phyloP scores from a whole-genome alignment of 1,140 invertebrate genomes.

The Ostrea denselamellosa region DNA sequence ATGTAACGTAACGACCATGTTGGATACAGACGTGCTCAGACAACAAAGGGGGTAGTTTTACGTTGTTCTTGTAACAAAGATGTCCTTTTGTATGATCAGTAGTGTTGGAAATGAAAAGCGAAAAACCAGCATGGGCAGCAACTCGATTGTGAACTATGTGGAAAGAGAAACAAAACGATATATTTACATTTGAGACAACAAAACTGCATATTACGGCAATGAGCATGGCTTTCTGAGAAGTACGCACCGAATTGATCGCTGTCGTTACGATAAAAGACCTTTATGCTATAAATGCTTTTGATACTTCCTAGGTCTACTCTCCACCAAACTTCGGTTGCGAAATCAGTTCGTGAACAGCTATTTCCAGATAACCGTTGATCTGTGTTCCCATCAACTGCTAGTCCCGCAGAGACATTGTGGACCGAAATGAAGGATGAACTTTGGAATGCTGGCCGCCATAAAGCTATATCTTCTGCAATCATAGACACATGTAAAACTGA shows the following conservation, averaged over 20 bases:
- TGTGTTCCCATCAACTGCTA: background rate
- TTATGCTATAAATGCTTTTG: background rate
- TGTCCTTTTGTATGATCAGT: background rate
- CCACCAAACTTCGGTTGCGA: background rate
- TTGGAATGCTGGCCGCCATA: no score
- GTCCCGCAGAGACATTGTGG: no score
- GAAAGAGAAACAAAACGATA: background rate
- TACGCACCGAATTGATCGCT: background rate
- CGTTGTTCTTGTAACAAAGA: background rate
- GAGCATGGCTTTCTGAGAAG: no score
- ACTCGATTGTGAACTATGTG: background rate
- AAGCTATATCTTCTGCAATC: no score
- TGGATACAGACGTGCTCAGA: background rate
- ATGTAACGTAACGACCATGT: background rate
- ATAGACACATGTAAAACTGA: no score
- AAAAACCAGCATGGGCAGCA: background rate
- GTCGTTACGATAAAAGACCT: background rate
- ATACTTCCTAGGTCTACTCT: background rate
- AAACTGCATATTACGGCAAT: no score
- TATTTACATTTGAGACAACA: no score
- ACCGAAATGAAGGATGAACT: no score
- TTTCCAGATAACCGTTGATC: background rate
- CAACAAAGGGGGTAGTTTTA: background rate
- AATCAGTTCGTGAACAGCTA: background rate
- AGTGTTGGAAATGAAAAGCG: background rate